Percentiles rank a stretch among this genome's conserved stretches.
phyloP scores from a whole-genome alignment of 2,888 invertebrate genomes.

The Nomada ferruginata region DNA sequence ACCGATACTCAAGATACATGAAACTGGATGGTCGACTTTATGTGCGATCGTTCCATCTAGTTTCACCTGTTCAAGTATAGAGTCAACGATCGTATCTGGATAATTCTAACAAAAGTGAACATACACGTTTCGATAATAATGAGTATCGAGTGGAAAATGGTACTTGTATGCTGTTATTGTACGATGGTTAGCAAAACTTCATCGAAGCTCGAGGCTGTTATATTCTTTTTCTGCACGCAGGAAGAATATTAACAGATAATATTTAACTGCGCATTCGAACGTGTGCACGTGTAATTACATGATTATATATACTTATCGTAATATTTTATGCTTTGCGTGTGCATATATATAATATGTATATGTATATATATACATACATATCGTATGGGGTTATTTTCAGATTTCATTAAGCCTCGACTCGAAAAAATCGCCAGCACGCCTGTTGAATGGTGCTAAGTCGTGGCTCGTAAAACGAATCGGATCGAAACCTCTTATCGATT shows the following conservation, averaged over 20 bases:
- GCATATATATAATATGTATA: slow-evolving; percentile 61
- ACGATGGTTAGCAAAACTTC: slow-evolving; percentile 68
- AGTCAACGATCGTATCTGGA: neutral
- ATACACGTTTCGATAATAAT: neutral
- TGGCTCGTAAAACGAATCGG: neutral
- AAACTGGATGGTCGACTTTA: neutral
- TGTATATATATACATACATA: slow-evolving; percentile 66
- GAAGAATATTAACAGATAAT: slow-evolving; percentile 71
- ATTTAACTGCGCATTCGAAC: slow-evolving; percentile 67
- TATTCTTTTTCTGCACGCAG: slow-evolving; percentile 56
- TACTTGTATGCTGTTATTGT: slow-evolving; percentile 22
- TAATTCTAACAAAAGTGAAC: neutral
- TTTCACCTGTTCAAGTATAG: neutral
- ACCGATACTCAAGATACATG: neutral
- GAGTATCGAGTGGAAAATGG: slow-evolving; percentile 16
- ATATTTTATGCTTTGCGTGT: slow-evolving; percentile 67
- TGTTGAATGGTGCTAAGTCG: slow-evolving; percentile 3
- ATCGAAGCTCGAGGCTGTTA: slow-evolving; percentile 62
- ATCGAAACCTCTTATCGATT: neutral
- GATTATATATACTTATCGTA: slow-evolving; percentile 72
- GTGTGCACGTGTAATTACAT: slow-evolving; percentile 75
- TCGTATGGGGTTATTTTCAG: slow-evolving; percentile 71
- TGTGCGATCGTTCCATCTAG: neutral
- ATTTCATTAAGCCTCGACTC: slow-evolving; percentile 55
- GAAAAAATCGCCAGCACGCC: slow-evolving; percentile 38